Evolutionary conservation across 2,797 vertebrate species (phyloP).

Genomic region (Microhierax caerulescens): DNA sequence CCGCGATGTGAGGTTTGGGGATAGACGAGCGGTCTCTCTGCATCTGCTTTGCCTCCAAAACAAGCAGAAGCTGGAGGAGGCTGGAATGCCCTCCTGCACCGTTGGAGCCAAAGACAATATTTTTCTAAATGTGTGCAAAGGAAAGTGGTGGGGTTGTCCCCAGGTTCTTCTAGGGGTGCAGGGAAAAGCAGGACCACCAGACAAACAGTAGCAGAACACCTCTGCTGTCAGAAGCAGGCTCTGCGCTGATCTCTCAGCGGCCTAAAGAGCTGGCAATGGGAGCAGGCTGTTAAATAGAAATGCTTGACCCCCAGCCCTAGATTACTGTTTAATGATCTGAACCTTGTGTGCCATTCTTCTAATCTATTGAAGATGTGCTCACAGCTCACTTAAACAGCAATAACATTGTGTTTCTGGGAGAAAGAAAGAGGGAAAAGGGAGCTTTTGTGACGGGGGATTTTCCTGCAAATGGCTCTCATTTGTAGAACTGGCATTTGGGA

Average conservation of each 20-base stretch:
- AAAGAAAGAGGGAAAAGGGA: background rate
- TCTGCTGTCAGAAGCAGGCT: background rate
- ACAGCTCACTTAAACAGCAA: background rate
- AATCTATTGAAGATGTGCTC: background rate
- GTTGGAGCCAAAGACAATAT: background rate
- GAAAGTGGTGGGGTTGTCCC: background rate
- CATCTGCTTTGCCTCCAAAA: background rate
- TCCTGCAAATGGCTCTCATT: background rate
- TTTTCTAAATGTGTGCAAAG: background rate
- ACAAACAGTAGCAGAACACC: background rate
- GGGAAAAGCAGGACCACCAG: background rate
- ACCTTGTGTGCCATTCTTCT: background rate
- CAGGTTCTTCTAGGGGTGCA: background rate
- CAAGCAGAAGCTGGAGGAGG: background rate
- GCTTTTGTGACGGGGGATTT: background rate
- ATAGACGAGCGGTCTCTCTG: background rate
- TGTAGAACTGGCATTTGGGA: background rate
- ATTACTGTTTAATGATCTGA: constrained; percentile 23
- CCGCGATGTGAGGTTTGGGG: rapidly evolving
- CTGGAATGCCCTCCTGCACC: background rate
- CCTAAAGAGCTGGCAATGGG: background rate
- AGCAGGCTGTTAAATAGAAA: background rate
- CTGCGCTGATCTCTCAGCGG: background rate
- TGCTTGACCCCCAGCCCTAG: constrained; percentile 46
- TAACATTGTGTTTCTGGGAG: background rate